phyloP scores from a whole-genome alignment of 2,888 invertebrate genomes.

The Acanthopleura granulata region DNA sequence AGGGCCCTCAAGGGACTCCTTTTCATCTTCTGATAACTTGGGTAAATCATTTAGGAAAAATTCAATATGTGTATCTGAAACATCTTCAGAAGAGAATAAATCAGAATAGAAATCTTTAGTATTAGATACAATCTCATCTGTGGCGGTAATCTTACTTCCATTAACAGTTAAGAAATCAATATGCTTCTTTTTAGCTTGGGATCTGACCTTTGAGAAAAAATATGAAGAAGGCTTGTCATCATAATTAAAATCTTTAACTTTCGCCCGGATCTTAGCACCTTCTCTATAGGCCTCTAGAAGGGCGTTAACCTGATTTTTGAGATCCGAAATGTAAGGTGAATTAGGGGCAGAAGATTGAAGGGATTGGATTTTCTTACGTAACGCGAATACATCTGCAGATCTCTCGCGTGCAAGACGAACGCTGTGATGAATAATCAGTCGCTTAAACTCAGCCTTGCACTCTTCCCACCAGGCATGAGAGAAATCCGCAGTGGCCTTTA shows the following conservation, averaged over 20 bases:
- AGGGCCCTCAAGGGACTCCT: neutral
- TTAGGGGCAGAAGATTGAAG: too few relatives aligned
- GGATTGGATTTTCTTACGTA: too few relatives aligned
- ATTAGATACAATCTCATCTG: neutral
- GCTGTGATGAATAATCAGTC: too few relatives aligned
- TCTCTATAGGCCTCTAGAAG: too few relatives aligned
- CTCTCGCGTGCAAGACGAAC: too few relatives aligned
- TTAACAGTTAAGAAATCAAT: neutral
- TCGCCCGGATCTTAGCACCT: neutral
- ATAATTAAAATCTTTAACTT: neutral
- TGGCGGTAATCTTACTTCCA: neutral
- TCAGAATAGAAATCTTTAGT: neutral
- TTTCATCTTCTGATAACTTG: neutral
- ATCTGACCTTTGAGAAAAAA: neutral
- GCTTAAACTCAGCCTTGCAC: too few relatives aligned
- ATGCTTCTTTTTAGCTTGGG: neutral
- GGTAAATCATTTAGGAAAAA: neutral
- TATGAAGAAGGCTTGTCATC: neutral
- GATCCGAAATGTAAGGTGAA: too few relatives aligned
- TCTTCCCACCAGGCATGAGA: too few relatives aligned
- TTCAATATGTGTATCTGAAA: neutral
- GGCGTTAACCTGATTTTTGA: too few relatives aligned
- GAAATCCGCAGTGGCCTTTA: too few relatives aligned
- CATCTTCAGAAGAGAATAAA: neutral
- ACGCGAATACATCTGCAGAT: too few relatives aligned